Base-by-base conservation (phyloP, 2,888 invertebrate species). In the Thera obeliscata region DNA sequence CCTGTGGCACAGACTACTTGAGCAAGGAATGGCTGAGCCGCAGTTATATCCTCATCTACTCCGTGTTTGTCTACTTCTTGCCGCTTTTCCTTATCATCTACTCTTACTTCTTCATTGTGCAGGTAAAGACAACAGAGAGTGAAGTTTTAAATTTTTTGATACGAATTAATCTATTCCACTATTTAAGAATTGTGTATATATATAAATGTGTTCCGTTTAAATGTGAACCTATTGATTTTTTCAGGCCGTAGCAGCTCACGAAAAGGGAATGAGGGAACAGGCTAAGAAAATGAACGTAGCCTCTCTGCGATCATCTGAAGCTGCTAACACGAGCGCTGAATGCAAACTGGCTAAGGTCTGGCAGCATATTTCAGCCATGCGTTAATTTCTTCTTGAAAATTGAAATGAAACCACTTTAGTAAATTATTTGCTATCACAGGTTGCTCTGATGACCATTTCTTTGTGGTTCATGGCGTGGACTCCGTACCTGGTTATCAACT, bases 381-480 rank as follows among this genome's bases (percentile, higher is more conserved):
- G 3, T 41, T 41, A 41, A 41, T 1, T 41, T 7, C 7, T 41
- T 41, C 0, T 41, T 38, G 11, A 9, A 22, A 22, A 22, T 22
- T 22, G 22, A 22, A 22, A 22, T 22, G 22, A 22, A 22, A 22
- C 22, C 11, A 56, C 35, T 2, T 38, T 1, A 8, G n/a, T 22
- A 55, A n/a, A 9, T 58, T 7, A 6, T 33, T 33, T 58, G 43
- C 54, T 49, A 11, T 73, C 74, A 8, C 75, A 96, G 95, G 97
- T 98, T 64, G 98, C 98, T 63, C 93, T 98, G 83, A 97, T 97
- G 95, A 98, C 98, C 71, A 97, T 98, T 80, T 95, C 97, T 0
- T 90, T 98, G 76, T 98, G 98, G 97, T 96, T 98, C 93, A 95
- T 97, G 94, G 98, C 98, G 58, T 98, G 98, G 98, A 97, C 97